phyloP scores from a whole-genome alignment of 1,140 invertebrate species.

The Drosophila pandora region DNA sequence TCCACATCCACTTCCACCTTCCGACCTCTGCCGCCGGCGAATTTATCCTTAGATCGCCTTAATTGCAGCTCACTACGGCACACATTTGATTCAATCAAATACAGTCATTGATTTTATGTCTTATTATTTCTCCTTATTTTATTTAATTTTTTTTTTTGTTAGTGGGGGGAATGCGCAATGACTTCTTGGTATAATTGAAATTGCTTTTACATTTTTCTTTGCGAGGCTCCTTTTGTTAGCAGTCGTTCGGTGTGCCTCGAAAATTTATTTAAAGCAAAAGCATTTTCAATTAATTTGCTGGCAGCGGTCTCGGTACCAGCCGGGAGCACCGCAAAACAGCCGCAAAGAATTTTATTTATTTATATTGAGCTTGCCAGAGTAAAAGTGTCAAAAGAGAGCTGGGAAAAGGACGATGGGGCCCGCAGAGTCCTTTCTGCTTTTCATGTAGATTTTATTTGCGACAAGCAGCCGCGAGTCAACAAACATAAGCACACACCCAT shows the following conservation, averaged over 20 bases:
- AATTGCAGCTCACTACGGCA: conserved; percentile 62
- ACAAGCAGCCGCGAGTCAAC: conserved; percentile 75
- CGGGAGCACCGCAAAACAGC: conserved; percentile 55
- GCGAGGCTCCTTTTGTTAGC: conserved; percentile 1
- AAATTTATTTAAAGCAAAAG: conserved; percentile 59
- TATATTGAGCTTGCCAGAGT: conserved; percentile 63
- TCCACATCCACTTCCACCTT: conserved; percentile 1
- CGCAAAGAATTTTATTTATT: conserved; percentile 80
- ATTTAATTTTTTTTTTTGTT: conserved; percentile 7
- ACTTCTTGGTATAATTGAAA: conserved; percentile 70
- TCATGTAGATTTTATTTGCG: conserved; percentile 80
- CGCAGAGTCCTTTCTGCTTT: conserved; percentile 40
- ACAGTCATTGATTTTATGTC: conserved; percentile 63
- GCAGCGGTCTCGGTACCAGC: conserved; percentile 37
- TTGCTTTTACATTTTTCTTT: conserved; percentile 50
- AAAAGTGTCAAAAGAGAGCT: conserved; percentile 67
- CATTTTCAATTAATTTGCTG: conserved; percentile 75
- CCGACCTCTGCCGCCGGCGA: conserved; percentile 15
- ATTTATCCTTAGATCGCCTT: conserved; percentile 68
- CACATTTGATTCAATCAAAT: conserved; percentile 78
- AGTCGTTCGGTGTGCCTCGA: conserved; percentile 14
- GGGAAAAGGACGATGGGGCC: conserved; percentile 13
- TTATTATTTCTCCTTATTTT: conserved; percentile 24
- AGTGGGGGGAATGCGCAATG: conserved; percentile 8
- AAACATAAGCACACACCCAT: conserved; percentile 54